Evolutionary conservation across 2,797 vertebrate species (phyloP).

Genomic region (Buceros bicornis): DNA sequence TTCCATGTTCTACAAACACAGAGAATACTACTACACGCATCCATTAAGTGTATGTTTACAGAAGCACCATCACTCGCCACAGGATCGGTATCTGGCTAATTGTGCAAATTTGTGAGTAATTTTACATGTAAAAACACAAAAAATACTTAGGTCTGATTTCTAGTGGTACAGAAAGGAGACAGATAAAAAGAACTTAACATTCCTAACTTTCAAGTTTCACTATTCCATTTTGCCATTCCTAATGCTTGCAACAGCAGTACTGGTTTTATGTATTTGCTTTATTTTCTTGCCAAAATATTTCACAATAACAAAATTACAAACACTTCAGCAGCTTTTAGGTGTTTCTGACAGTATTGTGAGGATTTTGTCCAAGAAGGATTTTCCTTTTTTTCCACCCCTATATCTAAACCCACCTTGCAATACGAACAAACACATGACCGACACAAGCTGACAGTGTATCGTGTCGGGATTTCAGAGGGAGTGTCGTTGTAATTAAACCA

Average conservation of each 20-base stretch:
- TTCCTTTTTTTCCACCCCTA: neutral
- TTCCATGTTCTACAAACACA: constrained; percentile 58
- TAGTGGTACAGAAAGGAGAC: neutral
- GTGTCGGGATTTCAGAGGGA: neutral
- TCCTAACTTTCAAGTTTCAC: neutral
- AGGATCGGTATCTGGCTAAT: neutral
- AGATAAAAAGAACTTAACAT: neutral
- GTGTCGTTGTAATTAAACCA: neutral
- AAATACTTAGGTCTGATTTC: neutral
- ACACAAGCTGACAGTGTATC: neutral
- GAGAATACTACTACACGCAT: constrained; percentile 25
- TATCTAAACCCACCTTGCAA: constrained; percentile 21
- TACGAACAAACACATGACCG: constrained; percentile 2
- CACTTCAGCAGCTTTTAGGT: neutral
- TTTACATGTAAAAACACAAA: neutral
- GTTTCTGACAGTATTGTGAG: neutral
- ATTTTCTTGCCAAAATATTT: constrained; percentile 23
- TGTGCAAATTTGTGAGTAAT: neutral
- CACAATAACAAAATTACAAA: neutral
- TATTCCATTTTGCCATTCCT: neutral
- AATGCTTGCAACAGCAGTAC: neutral
- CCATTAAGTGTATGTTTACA: constrained; percentile 51
- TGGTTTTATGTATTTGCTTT: constrained; percentile 11
- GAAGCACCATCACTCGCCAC: constrained; percentile 3
- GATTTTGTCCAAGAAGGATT: neutral